Percentiles rank a stretch among this genome's conserved stretches.
phyloP scores from a whole-genome alignment of 2,797 vertebrate genomes.

The Parotocinclus haroldoi region DNA sequence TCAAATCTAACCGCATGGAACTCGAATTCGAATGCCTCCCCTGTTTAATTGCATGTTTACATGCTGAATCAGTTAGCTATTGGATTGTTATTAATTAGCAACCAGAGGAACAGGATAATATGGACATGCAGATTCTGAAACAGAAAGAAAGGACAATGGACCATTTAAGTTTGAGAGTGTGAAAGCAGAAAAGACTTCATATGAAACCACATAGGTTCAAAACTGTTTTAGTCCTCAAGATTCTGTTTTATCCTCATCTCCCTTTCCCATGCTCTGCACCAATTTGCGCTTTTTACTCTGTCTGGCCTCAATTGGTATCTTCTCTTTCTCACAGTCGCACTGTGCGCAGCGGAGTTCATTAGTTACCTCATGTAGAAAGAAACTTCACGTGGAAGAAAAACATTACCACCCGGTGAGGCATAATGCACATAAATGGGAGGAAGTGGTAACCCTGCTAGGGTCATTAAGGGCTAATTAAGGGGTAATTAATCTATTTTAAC shows the following conservation, averaged over 20 bases:
- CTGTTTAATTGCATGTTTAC: too few species aligned
- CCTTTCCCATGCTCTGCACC: too few species aligned
- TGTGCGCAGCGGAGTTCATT: background rate
- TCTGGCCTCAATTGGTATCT: constrained; percentile 28
- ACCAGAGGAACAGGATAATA: too few species aligned
- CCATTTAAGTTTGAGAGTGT: too few species aligned
- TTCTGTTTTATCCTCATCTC: constrained; percentile 35
- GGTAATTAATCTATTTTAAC: constrained; percentile 35
- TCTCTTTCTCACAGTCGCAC: constrained; percentile 7
- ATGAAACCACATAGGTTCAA: too few species aligned
- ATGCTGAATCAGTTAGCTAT: too few species aligned
- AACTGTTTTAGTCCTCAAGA: background rate
- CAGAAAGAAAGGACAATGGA: too few species aligned
- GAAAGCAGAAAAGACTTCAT: too few species aligned
- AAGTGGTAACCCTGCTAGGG: constrained; percentile 43
- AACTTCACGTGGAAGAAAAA: constrained; percentile 37
- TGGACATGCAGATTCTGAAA: too few species aligned
- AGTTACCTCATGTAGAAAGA: constrained; percentile 16
- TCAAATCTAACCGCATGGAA: too few species aligned
- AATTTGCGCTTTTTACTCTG: constrained; percentile 10
- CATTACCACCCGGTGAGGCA: constrained; percentile 38
- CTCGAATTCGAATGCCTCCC: too few species aligned
- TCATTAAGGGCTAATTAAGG: constrained; percentile 45
- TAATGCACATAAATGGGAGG: constrained; percentile 24
- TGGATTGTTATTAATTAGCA: too few species aligned